phyloP scores from a whole-genome alignment of 2,113 vertebrate species.

The Tragulus kanchil region DNA sequence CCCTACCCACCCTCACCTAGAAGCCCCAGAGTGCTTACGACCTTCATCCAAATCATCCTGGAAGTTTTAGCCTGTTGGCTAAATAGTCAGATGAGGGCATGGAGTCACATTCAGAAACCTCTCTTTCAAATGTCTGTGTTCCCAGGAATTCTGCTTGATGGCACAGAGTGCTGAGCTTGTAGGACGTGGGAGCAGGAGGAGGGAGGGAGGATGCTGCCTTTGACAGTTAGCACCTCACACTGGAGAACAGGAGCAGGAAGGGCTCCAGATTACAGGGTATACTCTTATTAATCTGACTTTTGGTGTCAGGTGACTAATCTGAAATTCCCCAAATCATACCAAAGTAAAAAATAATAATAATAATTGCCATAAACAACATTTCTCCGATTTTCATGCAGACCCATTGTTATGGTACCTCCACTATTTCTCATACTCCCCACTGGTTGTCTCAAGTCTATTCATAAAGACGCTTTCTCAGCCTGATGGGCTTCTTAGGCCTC shows the following conservation, averaged over 20 bases:
- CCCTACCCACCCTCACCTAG: background rate
- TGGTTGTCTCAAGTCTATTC: background rate
- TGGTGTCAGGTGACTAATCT: background rate
- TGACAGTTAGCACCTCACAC: background rate
- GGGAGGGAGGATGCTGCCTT: background rate
- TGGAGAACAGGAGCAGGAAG: background rate
- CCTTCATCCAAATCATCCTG: constrained; percentile 10
- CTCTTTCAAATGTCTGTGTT: constrained; percentile 1
- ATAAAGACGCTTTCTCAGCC: constrained; percentile 24
- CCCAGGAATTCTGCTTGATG: background rate
- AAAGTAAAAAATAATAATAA: background rate
- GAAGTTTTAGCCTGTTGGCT: background rate
- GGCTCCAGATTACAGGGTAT: background rate
- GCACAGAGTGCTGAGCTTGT: background rate
- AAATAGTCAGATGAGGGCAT: background rate
- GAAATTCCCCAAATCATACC: constrained; percentile 19
- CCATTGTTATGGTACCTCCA: background rate
- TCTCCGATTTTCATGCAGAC: constrained; percentile 41
- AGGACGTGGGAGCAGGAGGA: background rate
- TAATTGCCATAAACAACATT: background rate
- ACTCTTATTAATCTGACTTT: background rate
- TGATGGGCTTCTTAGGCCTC: background rate
- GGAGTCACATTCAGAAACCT: background rate
- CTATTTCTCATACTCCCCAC: background rate
- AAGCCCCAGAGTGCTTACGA: background rate